These are phyloP conservation scores for Hydraecia micacea DNA, from an alignment of 2,888 invertebrate genomes.

Conservation along the genomic window DNA sequence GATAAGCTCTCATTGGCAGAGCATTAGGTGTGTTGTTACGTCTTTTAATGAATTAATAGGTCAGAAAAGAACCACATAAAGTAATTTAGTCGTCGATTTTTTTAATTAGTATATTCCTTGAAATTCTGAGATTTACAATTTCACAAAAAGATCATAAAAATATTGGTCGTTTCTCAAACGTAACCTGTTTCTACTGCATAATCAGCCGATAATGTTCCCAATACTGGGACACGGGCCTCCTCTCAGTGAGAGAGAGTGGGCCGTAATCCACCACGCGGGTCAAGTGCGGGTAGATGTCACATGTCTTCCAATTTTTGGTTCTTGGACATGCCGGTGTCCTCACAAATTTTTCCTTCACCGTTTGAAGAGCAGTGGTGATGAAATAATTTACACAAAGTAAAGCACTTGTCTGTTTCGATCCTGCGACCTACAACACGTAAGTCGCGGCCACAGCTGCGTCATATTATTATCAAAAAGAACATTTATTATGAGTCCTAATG, in stretches of 20 bases:
- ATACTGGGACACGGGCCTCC: not conserved
- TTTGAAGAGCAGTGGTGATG: too few relatives aligned
- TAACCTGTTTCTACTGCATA: constrained; percentile 5
- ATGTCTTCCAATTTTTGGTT: not conserved
- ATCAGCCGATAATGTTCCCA: not conserved
- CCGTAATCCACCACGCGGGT: not conserved
- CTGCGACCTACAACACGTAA: not conserved
- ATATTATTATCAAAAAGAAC: constrained; percentile 35
- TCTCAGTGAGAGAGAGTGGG: not conserved
- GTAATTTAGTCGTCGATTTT: not conserved
- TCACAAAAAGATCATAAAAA: not conserved
- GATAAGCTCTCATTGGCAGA: constrained; percentile 36
- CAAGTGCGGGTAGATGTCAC: not conserved
- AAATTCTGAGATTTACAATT: not conserved
- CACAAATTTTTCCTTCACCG: not conserved
- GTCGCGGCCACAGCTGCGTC: not conserved
- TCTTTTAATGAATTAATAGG: constrained; percentile 7
- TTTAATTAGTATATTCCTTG: too few relatives aligned
- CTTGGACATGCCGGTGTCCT: not conserved
- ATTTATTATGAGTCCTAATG: constrained; percentile 67
- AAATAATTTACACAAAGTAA: not conserved
- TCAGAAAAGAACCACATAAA: not conserved
- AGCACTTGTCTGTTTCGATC: not conserved
- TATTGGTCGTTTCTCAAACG: not conserved
- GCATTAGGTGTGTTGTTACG: not conserved